These are phyloP conservation scores for Micromys minutus DNA, from an alignment of 2,113 vertebrate genomes.

Conservation along the genomic window DNA sequence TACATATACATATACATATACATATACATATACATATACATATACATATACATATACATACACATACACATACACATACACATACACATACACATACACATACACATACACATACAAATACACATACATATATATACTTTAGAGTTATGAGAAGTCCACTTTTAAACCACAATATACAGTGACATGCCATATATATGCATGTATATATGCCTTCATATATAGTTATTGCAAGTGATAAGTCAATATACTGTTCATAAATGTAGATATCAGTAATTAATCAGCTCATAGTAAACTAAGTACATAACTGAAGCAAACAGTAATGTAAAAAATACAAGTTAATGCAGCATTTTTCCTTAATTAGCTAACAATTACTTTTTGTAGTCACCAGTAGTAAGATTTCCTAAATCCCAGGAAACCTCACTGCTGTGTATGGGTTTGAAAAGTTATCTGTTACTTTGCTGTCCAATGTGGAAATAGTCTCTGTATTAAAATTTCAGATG, in stretches of 20 bases:
- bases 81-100: too few species aligned
- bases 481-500: too few species aligned
- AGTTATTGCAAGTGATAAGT: not conserved
- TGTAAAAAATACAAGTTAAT: not conserved
- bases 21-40: too few species aligned
- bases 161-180: not conserved
- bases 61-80: too few species aligned
- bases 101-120: too few species aligned
- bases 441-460: not conserved
- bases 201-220: not conserved
- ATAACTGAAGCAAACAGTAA: not conserved
- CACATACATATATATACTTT: too few species aligned
- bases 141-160: not conserved
- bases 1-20: too few species aligned
- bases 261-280: not conserved
- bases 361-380: not conserved
- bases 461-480: too few species aligned
- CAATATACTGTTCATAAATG: conserved; percentile 10
- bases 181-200: too few species aligned
- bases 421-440: not conserved
- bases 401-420: not conserved
- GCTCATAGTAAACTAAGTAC: not conserved
- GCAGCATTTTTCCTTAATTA: not conserved
- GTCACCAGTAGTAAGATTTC: not conserved
- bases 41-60: not conserved